Evolutionary conservation across 2,888 invertebrate species (phyloP), one percentile per base, ranked within the genome.

Genomic region (Oxyteleia sp.): DNA sequence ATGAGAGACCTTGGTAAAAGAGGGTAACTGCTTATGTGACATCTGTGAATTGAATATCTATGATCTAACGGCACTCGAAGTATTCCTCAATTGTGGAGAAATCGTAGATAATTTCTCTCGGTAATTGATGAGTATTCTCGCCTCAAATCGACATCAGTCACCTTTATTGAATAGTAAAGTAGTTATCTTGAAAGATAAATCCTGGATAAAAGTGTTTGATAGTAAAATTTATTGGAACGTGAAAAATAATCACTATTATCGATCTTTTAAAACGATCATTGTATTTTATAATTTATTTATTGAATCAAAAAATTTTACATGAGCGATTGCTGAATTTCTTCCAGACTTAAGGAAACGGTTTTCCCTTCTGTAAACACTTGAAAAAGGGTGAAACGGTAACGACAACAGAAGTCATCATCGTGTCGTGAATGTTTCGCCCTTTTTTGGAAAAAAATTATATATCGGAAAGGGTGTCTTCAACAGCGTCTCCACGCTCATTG

Each of bases 91-190:
- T 92, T 92, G 91, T 90, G 91, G 91, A 92, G 59, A 90, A 88
- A 83, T 82, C 51, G 51, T 51, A 51, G 59, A 81, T 68, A 41
- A 79, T 71, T 57, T 29, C 68, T 49, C 16, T 15, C 18, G 13
- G 87, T 92, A 92, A 93, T 93, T 92, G 92, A 92, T 90, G 92
- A 90, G 91, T 89, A 90, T 59, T 68, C 89, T n/a, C n/a, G n/a
- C n/a, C n/a, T n/a, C n/a, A n/a, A n/a, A n/a, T n/a, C n/a, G n/a
- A n/a, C n/a, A n/a, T n/a, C n/a, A n/a, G n/a, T n/a, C n/a, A n/a
- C n/a, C n/a, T n/a, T n/a, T n/a, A n/a, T n/a, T n/a, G n/a, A n/a
- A n/a, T n/a, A n/a, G n/a, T n/a, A n/a, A n/a, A n/a, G n/a, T n/a
- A n/a, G n/a, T n/a, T n/a, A n/a, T n/a, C n/a, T n/a, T n/a, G n/a